Percentiles rank a stretch among this genome's conserved stretches.
Evolutionary conservation across 2,113 vertebrate species (phyloP).

Genomic region (Syrmaticus mikado): DNA sequence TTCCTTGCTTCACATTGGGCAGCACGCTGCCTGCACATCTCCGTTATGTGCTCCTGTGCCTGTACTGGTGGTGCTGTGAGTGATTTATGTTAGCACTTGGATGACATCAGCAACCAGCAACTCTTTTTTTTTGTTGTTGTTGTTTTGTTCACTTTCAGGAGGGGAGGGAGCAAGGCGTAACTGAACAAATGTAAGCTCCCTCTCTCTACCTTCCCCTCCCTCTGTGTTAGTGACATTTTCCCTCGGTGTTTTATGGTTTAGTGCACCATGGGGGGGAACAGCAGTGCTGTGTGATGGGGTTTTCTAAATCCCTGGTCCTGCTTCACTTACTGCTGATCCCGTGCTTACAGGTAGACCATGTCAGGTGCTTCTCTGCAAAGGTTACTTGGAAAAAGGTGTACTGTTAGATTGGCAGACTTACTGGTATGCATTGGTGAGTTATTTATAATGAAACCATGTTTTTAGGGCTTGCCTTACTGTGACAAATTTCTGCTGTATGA

Average conservation of each 20-base stretch:
- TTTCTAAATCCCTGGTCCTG: neutral
- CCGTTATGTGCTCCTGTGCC: slow-evolving; percentile 39
- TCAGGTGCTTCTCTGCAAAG: neutral
- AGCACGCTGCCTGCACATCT: slow-evolving; percentile 17
- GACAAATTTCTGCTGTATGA: neutral
- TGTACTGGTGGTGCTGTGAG: slow-evolving; percentile 53
- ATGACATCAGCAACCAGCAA: slow-evolving; percentile 70
- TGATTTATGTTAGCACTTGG: slow-evolving; percentile 67
- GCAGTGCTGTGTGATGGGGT: neutral
- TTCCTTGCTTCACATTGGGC: neutral
- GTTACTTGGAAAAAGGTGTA: neutral
- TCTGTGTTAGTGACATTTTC: neutral
- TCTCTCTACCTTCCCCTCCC: neutral
- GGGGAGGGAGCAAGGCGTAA: slow-evolving; percentile 23
- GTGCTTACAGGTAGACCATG: neutral
- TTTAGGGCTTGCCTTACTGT: neutral
- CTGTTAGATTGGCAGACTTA: neutral
- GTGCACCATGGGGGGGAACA: neutral
- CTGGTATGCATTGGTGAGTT: neutral
- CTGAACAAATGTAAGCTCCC: neutral
- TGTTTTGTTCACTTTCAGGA: neutral
- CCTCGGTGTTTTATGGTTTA: neutral
- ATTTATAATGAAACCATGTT: neutral
- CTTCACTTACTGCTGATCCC: neutral
- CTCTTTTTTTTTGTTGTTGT: neutral